These are phyloP conservation scores for Eremobia ochroleuca DNA, from an alignment of 2,888 invertebrate species.

Conservation along the genomic window DNA sequence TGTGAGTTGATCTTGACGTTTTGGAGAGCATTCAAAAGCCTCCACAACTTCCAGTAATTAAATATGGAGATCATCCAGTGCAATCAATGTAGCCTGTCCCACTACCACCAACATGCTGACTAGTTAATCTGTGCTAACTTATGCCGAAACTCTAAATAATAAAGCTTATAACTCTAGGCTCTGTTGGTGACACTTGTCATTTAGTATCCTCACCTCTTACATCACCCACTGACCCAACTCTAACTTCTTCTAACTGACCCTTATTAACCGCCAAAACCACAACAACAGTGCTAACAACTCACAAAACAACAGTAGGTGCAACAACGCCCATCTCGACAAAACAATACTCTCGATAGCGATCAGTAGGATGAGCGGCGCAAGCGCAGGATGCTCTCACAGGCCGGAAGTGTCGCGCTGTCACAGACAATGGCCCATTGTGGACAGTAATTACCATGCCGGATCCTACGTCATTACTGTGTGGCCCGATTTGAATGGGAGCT, in stretches of 20 bases:
- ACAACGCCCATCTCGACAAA: conserved; percentile 63
- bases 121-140: too few species aligned
- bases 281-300: conserved; percentile 17
- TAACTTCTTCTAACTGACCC: conserved; percentile 6
- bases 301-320: conserved; percentile 54
- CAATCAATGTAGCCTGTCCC: too few species aligned
- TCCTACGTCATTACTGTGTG: conserved; percentile 76
- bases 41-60: too few species aligned
- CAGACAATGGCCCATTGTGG: conserved; percentile 88
- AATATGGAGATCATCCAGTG: too few species aligned
- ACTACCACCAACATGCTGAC: too few species aligned
- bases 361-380: conserved; percentile 69
- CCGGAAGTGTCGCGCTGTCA: conserved; percentile 82
- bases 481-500: conserved; percentile 66
- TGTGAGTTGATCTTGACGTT: too few species aligned
- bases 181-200: too few species aligned
- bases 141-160: too few species aligned
- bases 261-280: conserved; percentile 20
- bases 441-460: conserved; percentile 80
- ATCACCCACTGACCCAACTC: too few species aligned
- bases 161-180: too few species aligned
- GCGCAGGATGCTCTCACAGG: conserved; percentile 78
- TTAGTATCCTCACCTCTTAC: too few species aligned
- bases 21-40: too few species aligned
- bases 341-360: conserved; percentile 67